Percentiles rank a stretch among this genome's conserved stretches.
Conservation (phyloP, 2,797 vertebrate species). For the Semaprochilodus insignis region DNA sequence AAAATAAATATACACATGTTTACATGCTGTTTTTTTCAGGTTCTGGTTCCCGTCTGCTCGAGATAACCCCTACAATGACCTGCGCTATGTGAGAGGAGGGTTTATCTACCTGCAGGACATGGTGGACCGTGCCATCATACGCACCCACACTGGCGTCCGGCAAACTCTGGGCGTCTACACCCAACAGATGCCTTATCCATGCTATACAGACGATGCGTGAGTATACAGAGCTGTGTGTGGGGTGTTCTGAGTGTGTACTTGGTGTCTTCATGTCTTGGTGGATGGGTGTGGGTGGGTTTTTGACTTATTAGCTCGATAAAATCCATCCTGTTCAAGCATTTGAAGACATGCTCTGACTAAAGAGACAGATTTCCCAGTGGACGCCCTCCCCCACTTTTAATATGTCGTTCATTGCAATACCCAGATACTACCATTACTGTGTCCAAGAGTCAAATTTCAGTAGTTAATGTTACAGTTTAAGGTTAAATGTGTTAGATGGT, state of each 20-base stretch:
- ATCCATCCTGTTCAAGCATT: conserved; percentile 10
- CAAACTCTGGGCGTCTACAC: conserved; percentile 89
- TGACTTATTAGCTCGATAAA: conserved; percentile 36
- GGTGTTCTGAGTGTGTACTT: conserved; percentile 11
- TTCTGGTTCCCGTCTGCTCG: conserved; percentile 93
- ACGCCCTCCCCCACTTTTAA: neutral
- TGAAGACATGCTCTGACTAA: neutral
- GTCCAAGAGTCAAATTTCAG: conserved; percentile 5
- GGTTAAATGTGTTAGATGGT: conserved; percentile 3
- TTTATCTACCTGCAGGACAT: conserved; percentile 95
- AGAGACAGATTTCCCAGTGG: conserved; percentile 32
- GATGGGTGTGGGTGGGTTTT: conserved; percentile 7
- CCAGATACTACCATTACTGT: neutral
- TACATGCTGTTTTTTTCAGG: conserved; percentile 72
- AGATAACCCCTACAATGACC: conserved; percentile 89
- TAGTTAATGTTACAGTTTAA: conserved; percentile 29
- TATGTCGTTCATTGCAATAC: neutral
- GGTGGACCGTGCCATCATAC: conserved; percentile 89
- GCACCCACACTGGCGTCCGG: conserved; percentile 78
- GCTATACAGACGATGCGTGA: conserved; percentile 92
- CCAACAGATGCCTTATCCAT: conserved; percentile 98
- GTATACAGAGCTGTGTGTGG: conserved; percentile 67
- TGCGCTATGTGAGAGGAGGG: conserved; percentile 95
- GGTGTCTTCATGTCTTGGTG: neutral
- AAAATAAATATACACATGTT: too few species aligned